phyloP scores from a whole-genome alignment of 2,797 vertebrate species.

The Peromyscus attwateri region DNA sequence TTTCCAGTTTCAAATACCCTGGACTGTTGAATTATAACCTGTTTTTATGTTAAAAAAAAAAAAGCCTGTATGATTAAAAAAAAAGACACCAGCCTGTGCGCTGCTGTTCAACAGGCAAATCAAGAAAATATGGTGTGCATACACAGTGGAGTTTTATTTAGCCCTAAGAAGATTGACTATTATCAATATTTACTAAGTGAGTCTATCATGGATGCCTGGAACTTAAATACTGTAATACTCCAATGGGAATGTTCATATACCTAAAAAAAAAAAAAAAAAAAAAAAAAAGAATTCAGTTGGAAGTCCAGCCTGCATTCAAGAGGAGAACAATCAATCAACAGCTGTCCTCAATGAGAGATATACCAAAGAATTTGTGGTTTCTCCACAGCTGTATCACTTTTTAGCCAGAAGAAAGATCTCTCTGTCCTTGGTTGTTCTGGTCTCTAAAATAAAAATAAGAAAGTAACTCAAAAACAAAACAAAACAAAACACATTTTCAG shows the following conservation, averaged over 20 bases:
- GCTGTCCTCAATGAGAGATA: neutral
- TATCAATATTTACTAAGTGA: neutral
- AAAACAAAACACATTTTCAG: neutral
- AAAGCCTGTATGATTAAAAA: no score
- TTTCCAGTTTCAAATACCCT: no score
- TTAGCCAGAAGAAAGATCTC: neutral
- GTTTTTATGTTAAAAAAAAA: no score
- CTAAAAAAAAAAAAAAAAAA: no score
- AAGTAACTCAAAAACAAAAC: neutral
- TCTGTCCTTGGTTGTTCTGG: neutral
- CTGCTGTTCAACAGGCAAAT: no score
- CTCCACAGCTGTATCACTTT: neutral
- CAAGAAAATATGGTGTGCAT: neutral
- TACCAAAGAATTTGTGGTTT: neutral
- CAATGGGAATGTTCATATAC: neutral
- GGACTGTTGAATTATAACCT: no score
- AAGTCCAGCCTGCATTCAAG: neutral
- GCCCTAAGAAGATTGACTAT: neutral
- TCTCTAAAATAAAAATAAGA: slow-evolving; percentile 10
- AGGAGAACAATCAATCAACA: neutral
- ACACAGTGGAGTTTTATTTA: neutral
- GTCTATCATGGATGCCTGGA: neutral
- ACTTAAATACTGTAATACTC: neutral
- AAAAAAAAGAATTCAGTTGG: neutral
- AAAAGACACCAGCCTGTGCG: neutral